A percentile compares a stretch with the other conserved stretches of the same genome.
These are phyloP conservation scores for Phenacoccus solenopsis DNA, from an alignment of 1,140 invertebrate genomes.

Conservation along the genomic window DNA sequence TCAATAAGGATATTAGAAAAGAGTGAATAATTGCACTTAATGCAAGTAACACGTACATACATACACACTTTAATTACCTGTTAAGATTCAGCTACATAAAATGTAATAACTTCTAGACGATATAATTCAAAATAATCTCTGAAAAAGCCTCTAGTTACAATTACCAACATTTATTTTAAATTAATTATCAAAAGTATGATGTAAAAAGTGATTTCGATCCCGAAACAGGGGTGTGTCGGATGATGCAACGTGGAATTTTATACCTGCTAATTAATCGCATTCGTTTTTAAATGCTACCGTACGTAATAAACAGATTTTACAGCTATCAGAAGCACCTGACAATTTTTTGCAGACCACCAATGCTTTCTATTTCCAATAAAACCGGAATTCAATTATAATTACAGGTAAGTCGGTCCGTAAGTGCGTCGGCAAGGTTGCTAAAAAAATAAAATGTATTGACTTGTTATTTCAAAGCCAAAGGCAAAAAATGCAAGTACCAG, in stretches of 20 bases:
- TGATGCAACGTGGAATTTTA: neutral
- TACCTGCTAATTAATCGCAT: neutral
- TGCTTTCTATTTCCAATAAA: neutral
- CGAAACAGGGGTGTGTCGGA: neutral
- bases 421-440: no score
- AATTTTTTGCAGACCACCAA: neutral
- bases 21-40: no score
- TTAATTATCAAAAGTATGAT: neutral
- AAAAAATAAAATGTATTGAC: no score
- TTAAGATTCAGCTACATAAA: no score
- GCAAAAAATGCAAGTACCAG: no score
- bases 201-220: neutral
- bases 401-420: no score
- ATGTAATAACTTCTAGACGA: neutral
- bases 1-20: no score
- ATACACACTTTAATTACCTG: no score
- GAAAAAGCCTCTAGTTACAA: neutral
- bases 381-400: slow-evolving; percentile 2
- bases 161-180: neutral
- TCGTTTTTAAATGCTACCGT: neutral
- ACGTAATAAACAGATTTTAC: neutral
- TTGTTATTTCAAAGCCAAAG: no score
- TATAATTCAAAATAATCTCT: neutral
- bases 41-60: no score
- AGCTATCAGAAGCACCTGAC: neutral